These are phyloP conservation scores for Cottus gobio DNA, from an alignment of 2,113 vertebrate species.

Conservation along the genomic window DNA sequence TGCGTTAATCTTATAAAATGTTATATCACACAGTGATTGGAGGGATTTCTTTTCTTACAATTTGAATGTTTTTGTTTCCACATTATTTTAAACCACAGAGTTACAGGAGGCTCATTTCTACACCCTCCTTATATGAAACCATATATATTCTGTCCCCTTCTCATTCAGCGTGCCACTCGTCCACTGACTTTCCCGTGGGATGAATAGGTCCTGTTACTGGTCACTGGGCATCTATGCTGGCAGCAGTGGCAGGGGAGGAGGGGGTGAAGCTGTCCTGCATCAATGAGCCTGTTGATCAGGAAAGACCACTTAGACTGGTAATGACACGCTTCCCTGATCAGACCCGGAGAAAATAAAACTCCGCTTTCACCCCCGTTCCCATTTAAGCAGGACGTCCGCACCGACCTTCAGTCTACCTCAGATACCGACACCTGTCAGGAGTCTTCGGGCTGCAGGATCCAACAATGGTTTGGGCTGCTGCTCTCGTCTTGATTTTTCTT, in stretches of 20 bases:
- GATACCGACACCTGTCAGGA: constrained; percentile 14
- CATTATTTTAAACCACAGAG: neutral
- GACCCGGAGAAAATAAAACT: constrained; percentile 46
- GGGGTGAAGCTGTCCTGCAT: constrained; percentile 55
- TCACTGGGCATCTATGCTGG: constrained; percentile 67
- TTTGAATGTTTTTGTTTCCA: neutral
- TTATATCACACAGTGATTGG: neutral
- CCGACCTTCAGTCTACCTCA: constrained; percentile 59
- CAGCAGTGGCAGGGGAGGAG: constrained; percentile 6
- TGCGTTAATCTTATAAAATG: neutral
- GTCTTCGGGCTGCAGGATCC: neutral
- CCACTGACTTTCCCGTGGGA: constrained; percentile 55
- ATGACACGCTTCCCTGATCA: constrained; percentile 71
- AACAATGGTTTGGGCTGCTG: constrained; percentile 53
- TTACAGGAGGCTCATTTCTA: neutral
- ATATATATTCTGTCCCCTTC: constrained; percentile 28
- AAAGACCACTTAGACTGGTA: constrained; percentile 71
- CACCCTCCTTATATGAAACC: neutral
- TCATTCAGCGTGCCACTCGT: constrained; percentile 27
- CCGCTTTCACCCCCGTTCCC: constrained; percentile 43
- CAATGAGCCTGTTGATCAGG: constrained; percentile 79
- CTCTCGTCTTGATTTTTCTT: constrained; percentile 45
- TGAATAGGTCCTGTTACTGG: constrained; percentile 72
- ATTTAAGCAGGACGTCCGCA: constrained; percentile 48
- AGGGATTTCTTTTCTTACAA: neutral